Evolutionary conservation across 2,113 vertebrate genomes (phyloP), one percentile per base, ranked within the genome.

Genomic region (Sylvilagus bachmani): DNA sequence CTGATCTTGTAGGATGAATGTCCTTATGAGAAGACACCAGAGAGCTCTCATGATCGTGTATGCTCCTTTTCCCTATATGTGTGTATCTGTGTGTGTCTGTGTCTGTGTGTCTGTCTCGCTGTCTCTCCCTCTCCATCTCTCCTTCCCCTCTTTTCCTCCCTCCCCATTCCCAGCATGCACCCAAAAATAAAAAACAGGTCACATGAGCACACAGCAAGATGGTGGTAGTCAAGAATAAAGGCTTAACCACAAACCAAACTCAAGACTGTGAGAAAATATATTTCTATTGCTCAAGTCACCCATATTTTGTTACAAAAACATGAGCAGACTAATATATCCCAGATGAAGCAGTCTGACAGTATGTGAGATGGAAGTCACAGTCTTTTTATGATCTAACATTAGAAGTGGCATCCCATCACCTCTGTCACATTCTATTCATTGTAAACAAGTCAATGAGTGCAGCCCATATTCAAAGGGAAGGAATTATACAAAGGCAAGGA

Each of bases 391-490:
- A 92, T 69, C 74, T 92, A 70, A 33, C 83, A 92, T 62, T 38
- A 69, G 62, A 62, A 88, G 67, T 53, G 49, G 11, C 33, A 92
- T 51, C 58, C 49, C 91, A 67, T 86, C 36, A 51, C 70, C 62
- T 91, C 75, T 93, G 79, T 66, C 75, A 80, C 61, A 75, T 86
- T 85, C 51, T 92, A 58, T 61, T 93, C 69, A 86, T 67, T 58
- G 71, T 53, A 90, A 92, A 33, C 36, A 90, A 90, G 78, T 80
- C 21, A 71, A 2, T 85, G 88, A 90, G 49, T 81, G 33, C 44
- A 86, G 77, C 55, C n/a, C 49, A 95, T 31, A 89, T 8, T 86
- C 62, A 25, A 93, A n/a, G 71, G 67, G n/a, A 91, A 10, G 19
- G 10, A 89, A 84, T 87, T 67, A 51, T 44, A 49, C 38, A 91